Evolutionary conservation across 2,888 invertebrate genomes (phyloP).

Genomic region (Buathra laborator): DNA sequence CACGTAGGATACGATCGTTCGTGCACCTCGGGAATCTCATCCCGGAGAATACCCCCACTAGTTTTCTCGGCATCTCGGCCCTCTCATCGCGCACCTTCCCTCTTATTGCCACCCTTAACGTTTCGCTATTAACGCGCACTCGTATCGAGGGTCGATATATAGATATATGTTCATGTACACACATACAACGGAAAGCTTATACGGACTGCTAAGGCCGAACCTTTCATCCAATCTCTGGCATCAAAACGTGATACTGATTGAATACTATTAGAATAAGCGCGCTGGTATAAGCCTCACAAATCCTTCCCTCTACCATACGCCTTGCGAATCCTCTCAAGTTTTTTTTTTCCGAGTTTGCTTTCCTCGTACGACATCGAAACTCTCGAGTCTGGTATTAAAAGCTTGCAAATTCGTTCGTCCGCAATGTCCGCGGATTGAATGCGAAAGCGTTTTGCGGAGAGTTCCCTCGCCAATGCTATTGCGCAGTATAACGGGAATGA

Average conservation of each 20-base stretch:
- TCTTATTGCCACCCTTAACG: conserved; percentile 62
- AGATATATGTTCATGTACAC: conserved; percentile 9
- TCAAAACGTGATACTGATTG: conserved; percentile 47
- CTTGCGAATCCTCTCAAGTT: conserved; percentile 24
- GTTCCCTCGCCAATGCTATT: background rate
- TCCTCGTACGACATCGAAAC: conserved; percentile 3
- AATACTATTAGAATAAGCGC: conserved; percentile 36
- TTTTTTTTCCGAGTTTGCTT: background rate
- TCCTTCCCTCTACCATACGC: background rate
- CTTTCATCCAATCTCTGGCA: conserved; percentile 43
- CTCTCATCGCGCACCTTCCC: conserved; percentile 36
- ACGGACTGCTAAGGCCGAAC: conserved; percentile 29
- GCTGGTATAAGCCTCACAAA: background rate
- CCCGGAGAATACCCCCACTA: conserved; percentile 35
- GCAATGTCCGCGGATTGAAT: conserved; percentile 20
- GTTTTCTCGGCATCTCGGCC: conserved; percentile 35
- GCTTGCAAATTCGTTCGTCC: conserved; percentile 75
- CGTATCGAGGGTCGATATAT: conserved; percentile 39
- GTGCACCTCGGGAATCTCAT: conserved; percentile 62
- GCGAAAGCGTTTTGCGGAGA: conserved; percentile 9
- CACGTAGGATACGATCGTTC: conserved; percentile 66
- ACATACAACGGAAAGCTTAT: conserved; percentile 33
- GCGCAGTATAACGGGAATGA: background rate
- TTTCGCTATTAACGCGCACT: conserved; percentile 54
- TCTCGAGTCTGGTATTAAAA: conserved; percentile 73